Conservation (phyloP, 2,113 vertebrate species). For the Rhizomys pruinosus region DNA sequence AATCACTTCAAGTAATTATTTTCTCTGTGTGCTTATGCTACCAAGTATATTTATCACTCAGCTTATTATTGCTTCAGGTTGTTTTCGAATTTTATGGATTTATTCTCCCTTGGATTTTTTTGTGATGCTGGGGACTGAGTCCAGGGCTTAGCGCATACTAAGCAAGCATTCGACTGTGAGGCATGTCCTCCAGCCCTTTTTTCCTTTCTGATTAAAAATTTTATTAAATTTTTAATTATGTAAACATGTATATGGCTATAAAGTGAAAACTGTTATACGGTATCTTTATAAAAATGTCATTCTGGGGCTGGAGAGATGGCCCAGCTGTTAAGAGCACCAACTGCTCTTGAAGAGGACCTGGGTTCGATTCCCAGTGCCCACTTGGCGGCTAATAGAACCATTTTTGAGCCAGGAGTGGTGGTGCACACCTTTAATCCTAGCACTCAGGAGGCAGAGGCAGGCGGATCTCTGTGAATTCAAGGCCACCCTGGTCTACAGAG, state of each 20-base stretch:
- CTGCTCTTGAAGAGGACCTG: too few relatives aligned
- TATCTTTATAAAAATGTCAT: constrained; percentile 25
- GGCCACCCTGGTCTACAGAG: too few relatives aligned
- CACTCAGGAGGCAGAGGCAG: too few relatives aligned
- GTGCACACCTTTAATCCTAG: too few relatives aligned
- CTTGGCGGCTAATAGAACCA: too few relatives aligned
- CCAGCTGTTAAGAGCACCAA: too few relatives aligned
- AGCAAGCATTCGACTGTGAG: not conserved
- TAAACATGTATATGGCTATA: constrained; percentile 51
- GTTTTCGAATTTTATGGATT: constrained; percentile 48
- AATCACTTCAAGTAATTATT: constrained; percentile 40
- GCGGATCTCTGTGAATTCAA: too few relatives aligned
- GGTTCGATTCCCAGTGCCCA: too few relatives aligned
- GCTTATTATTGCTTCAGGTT: constrained; percentile 38
- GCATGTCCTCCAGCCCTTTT: not conserved
- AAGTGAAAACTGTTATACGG: constrained; percentile 50
- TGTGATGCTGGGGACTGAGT: not conserved
- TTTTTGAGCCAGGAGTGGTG: too few relatives aligned
- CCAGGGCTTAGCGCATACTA: not conserved
- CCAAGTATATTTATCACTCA: constrained; percentile 21
- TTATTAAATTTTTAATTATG: constrained; percentile 46
- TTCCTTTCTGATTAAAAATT: not conserved
- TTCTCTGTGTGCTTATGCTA: constrained; percentile 62
- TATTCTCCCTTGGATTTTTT: not conserved
- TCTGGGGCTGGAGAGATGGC: too few relatives aligned